Evolutionary conservation across 2,797 vertebrate species (phyloP), one percentile per base, ranked within the genome.

Genomic region (Hipposideros larvatus): DNA sequence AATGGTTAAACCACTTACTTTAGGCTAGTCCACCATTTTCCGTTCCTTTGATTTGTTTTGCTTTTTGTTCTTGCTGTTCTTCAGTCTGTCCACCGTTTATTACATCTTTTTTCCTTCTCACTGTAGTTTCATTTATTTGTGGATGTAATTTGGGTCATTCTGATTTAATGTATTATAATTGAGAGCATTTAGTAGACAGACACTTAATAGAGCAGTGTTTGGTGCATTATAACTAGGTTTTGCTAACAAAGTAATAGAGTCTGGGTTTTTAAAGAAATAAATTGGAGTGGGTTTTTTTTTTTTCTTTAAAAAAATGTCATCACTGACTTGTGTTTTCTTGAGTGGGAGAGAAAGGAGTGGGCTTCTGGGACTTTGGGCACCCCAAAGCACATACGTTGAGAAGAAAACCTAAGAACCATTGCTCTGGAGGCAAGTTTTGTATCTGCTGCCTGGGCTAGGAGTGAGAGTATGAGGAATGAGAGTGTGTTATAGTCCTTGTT

Each of bases 191-290:
- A 66, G 59, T 19, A 87, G 51, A 46, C 9, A 87, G 51, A 41
- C 9, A 63, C 34, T 46, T 65, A 24, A 46, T 11, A 65, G 61
- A 65, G 28, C 18, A 41, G 34, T 74, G 53, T 92, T 94, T 48
- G 68, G 14, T 24, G 5, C 66, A 51, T 11, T 87, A 14, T 51
- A 65, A 59, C 11, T 51, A 77, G 41, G 28, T 79, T 89, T 95
- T 93, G 51, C 9, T 94, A 83, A 55, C 22, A 88, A 68, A 85
- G 13, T 53, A 74, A 74, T 28, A 59, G n/a, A 43, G 3, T 4
- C 26, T 22, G 2, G 63, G 14, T 61, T 90, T 91, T 86, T 68
- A 86, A 93, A 83, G 43, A 92, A 85, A 84, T 46, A 48, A 65
- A 57, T 77, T 48, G 73, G 28, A 73, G 55, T 63, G 28, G 10